A percentile compares a stretch with the other conserved stretches of the same genome.
These are phyloP conservation scores for Deilephila porcellus DNA, from an alignment of 2,888 invertebrate genomes.

Conservation along the genomic window DNA sequence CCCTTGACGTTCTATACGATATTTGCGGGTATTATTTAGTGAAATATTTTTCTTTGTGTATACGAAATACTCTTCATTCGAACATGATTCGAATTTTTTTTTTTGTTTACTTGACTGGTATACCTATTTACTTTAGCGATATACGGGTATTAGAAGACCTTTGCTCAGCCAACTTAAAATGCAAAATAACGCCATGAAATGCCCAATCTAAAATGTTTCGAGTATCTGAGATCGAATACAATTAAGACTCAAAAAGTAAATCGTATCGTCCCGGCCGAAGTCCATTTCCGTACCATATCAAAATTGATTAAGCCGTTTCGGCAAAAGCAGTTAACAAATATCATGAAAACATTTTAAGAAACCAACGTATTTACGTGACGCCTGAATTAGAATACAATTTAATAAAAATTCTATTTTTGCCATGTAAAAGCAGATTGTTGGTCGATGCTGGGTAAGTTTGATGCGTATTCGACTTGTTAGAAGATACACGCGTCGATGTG, in stretches of 20 bases:
- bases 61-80: not conserved
- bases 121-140: too few relatives aligned
- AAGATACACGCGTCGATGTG: not conserved
- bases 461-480: not conserved
- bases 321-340: not conserved
- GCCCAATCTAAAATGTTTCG: too few relatives aligned
- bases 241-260: conserved; percentile 20
- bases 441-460: not conserved
- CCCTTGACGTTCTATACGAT: conserved; percentile 15
- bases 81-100: not conserved
- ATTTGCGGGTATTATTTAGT: not conserved
- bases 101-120: not conserved
- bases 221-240: not conserved
- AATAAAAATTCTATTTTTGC: not conserved
- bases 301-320: conserved; percentile 25
- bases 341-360: conserved; percentile 3
- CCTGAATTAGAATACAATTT: not conserved
- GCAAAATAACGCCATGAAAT: not conserved
- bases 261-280: conserved; percentile 15
- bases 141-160: too few relatives aligned
- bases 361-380: not conserved
- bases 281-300: conserved; percentile 10
- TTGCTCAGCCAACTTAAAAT: not conserved
- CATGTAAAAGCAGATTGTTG: too few relatives aligned
- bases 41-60: not conserved